These are phyloP conservation scores for Chondrilla cf. caribensis DNA, from an alignment of 37 sponge, comb jelly and placozoan genomes.

Conservation along the genomic window DNA sequence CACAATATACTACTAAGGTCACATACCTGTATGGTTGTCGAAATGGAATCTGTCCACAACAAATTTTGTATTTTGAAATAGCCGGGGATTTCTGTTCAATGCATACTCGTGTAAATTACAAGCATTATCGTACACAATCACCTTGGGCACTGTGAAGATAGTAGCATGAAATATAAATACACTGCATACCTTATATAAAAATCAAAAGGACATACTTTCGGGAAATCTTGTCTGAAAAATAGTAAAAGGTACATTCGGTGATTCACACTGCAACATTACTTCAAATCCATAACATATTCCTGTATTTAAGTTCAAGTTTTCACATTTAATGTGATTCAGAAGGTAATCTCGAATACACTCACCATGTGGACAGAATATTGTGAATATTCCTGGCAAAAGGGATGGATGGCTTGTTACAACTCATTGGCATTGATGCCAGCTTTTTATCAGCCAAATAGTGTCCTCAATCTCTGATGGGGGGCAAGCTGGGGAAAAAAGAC, in stretches of 20 bases:
- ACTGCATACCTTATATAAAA: too few relatives aligned
- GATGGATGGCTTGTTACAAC: constrained; percentile 33
- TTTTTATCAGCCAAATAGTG: constrained; percentile 25
- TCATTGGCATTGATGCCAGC: neutral
- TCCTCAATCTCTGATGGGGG: neutral
- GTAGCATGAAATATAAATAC: too few relatives aligned
- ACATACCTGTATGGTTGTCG: constrained; percentile 35
- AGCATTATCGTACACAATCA: constrained; percentile 23
- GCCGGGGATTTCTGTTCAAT: constrained; percentile 12
- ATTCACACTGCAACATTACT: constrained; percentile 26
- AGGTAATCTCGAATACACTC: neutral
- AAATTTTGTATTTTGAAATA: constrained; percentile 19
- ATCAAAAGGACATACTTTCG: constrained; percentile 17
- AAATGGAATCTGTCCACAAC: constrained; percentile 38
- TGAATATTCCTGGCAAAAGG: constrained; percentile 35
- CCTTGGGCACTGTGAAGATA: constrained; percentile 11
- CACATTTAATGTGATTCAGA: constrained; percentile 1
- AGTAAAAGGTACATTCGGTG: constrained; percentile 29
- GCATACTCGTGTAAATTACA: constrained; percentile 35
- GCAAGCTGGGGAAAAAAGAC: constrained; percentile 24
- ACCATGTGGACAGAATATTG: constrained; percentile 46
- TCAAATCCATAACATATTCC: constrained; percentile 48
- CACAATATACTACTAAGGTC: too few relatives aligned
- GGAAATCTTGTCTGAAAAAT: constrained; percentile 32
- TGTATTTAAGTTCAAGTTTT: neutral